Conservation (phyloP, 2,888 invertebrate genomes). For the Lepeophtheirus nordmannii region DNA sequence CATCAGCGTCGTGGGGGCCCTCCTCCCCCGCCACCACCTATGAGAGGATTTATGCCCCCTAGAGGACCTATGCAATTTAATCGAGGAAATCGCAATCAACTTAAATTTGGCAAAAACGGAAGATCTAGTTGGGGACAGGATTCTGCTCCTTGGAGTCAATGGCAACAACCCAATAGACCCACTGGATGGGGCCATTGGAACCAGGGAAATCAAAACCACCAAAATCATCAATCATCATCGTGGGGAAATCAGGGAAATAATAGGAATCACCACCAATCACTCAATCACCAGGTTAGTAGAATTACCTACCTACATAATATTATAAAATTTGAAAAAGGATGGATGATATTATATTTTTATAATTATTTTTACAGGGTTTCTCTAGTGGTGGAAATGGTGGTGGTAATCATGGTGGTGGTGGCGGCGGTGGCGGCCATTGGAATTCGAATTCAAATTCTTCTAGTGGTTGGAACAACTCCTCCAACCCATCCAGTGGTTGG, state of each 20-base stretch:
- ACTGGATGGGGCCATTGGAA: slow-evolving; percentile 26
- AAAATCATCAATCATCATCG: slow-evolving; percentile 8
- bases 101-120: slow-evolving; percentile 1
- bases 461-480: no score
- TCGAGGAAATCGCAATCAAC: neutral
- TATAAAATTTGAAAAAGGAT: neutral
- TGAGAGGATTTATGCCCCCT: slow-evolving; percentile 10
- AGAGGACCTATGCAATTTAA: neutral
- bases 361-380: no score
- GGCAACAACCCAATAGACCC: slow-evolving; percentile 1
- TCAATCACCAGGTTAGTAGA: neutral
- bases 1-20: neutral
- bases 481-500: slow-evolving; percentile 1
- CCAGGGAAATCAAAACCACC: slow-evolving; percentile 24
- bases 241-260: slow-evolving; percentile 18
- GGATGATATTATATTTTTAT: no score
- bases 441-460: no score
- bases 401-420: no score
- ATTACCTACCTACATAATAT: neutral
- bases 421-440: no score
- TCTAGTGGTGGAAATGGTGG: no score
- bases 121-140: neutral
- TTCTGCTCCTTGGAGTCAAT: slow-evolving; percentile 13
- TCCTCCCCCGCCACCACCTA: neutral
- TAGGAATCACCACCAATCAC: slow-evolving; percentile 4